phyloP scores from a whole-genome alignment of 2,113 vertebrate genomes.

The Clarias macrocephalus region DNA sequence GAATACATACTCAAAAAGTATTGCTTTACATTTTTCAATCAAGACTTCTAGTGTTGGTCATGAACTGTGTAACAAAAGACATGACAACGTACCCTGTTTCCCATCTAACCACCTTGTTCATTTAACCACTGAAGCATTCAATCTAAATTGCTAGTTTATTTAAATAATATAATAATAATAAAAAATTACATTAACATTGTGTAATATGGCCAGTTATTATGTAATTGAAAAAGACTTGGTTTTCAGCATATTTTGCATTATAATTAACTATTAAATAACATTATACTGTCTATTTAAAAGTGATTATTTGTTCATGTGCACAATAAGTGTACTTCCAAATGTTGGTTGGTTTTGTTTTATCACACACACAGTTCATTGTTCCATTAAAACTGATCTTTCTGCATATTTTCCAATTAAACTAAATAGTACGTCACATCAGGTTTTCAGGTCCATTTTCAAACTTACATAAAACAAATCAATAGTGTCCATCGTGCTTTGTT shows the following conservation, averaged over 20 bases:
- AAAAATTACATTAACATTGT: no score
- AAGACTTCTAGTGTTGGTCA: not conserved
- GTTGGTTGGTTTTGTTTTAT: not conserved
- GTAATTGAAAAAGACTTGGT: no score
- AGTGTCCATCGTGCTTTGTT: not conserved
- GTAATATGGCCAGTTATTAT: no score
- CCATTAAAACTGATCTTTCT: not conserved
- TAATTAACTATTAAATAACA: not conserved
- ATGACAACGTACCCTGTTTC: not conserved
- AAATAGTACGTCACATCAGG: not conserved
- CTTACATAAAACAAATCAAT: not conserved
- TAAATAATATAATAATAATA: no score
- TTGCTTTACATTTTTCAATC: no score
- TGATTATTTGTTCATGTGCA: not conserved
- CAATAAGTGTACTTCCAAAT: not conserved
- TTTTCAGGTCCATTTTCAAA: not conserved
- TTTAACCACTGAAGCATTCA: not conserved
- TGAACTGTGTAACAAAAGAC: not conserved
- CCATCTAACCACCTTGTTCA: not conserved
- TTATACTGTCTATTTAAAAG: not conserved
- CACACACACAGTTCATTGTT: not conserved
- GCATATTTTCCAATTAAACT: not conserved
- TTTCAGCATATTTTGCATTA: not conserved
- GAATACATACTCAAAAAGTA: no score
- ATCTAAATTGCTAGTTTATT: no score